Evolutionary conservation across 2,888 invertebrate species (phyloP).

Genomic region (Falcaria lacertinaria): DNA sequence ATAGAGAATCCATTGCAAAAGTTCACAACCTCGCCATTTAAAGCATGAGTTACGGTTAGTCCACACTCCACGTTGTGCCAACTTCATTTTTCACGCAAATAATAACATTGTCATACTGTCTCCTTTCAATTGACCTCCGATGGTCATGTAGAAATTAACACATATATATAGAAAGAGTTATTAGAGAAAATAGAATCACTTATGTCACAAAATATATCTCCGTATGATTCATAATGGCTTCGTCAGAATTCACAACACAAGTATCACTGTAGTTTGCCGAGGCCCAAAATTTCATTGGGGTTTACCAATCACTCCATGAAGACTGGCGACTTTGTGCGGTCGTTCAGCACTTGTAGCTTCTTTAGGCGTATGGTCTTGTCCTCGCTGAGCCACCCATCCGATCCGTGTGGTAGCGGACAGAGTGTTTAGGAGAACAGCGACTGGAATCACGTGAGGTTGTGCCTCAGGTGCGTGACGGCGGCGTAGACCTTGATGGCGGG

Average conservation of each 20-base stretch:
- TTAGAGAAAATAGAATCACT: neutral
- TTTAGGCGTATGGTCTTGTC: too few relatives aligned
- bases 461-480: conserved; percentile 51
- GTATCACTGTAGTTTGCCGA: neutral
- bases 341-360: too few relatives aligned
- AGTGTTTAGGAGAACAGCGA: conserved; percentile 10
- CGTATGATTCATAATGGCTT: neutral
- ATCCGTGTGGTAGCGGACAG: too few relatives aligned
- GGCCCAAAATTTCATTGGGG: too few relatives aligned
- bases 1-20: conserved; percentile 35
- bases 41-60: conserved; percentile 40
- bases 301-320: too few relatives aligned
- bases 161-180: neutral
- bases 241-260: neutral
- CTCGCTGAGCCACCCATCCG: too few relatives aligned
- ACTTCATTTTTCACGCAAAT: conserved; percentile 3
- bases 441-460: conserved; percentile 36
- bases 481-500: conserved; percentile 86
- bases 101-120: neutral
- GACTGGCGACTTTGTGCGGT: too few relatives aligned
- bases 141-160: neutral
- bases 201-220: neutral
- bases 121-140: neutral
- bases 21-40: conserved; percentile 60
- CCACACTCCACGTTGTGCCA: conserved; percentile 49